Conservation (phyloP, 53 echinoderm and acorn worm genomes). For the Actinopyga echinites region DNA sequence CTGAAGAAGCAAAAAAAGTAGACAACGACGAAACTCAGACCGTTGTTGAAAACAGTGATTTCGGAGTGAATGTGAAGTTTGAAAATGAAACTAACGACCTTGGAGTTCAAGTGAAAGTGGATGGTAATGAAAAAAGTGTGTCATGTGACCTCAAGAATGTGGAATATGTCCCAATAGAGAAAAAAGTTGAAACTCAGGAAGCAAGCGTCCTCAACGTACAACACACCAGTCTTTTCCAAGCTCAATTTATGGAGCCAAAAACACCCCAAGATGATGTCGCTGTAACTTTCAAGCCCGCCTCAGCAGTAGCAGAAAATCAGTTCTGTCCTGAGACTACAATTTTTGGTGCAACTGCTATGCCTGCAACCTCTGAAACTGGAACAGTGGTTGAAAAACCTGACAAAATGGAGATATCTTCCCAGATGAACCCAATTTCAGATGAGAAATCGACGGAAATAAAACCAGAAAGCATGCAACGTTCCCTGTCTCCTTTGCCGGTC, state of each 20-base stretch:
- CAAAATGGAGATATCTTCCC: not conserved
- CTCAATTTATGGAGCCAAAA: not conserved
- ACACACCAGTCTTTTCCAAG: not conserved
- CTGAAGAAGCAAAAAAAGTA: not conserved
- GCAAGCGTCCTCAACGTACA: not conserved
- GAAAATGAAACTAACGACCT: not conserved
- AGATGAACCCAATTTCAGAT: not conserved
- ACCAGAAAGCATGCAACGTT: not conserved
- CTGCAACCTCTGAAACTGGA: not conserved
- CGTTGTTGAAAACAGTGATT: not conserved
- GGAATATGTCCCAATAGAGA: not conserved
- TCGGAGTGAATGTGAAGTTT: conserved; percentile 9
- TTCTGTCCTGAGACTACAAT: not conserved
- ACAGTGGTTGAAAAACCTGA: not conserved
- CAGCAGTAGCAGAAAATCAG: not conserved
- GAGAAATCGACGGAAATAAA: not conserved
- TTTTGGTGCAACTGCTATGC: not conserved
- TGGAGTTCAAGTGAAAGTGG: not conserved
- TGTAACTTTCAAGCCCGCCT: not conserved
- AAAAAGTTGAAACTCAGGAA: not conserved
- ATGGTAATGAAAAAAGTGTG: not conserved
- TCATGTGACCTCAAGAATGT: conserved; percentile 20
- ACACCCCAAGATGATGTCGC: not conserved
- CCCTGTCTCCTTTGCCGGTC: conserved; percentile 14
- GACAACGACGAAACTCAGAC: not conserved